Evolutionary conservation across 2,888 invertebrate genomes (phyloP).

Genomic region (Polia nebulosa): DNA sequence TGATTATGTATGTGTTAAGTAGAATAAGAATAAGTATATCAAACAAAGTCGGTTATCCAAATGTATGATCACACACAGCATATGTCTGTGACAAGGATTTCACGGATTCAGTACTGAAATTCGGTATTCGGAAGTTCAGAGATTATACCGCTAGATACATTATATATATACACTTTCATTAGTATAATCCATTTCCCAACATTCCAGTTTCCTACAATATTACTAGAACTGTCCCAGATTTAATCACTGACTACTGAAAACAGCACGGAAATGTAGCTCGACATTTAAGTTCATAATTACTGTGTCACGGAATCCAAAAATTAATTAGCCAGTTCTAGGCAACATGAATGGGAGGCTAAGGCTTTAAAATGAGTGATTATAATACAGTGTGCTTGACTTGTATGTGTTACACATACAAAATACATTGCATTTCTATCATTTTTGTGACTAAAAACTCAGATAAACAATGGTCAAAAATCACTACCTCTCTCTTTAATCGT

Average conservation of each 20-base stretch:
- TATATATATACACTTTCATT: not conserved
- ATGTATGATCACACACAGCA: constrained; percentile 3
- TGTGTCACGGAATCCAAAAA: constrained; percentile 23
- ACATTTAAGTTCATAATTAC: constrained; percentile 29
- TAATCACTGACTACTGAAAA: not conserved
- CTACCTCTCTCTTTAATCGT: no score
- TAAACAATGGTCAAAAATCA: no score
- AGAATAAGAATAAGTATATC: no score
- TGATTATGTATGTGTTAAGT: no score
- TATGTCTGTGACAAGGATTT: constrained; percentile 12
- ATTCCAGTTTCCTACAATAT: not conserved
- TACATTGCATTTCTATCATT: no score
- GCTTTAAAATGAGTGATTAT: not conserved
- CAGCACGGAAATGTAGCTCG: not conserved
- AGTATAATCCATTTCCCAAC: not conserved
- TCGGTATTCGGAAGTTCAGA: not conserved
- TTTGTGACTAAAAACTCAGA: no score
- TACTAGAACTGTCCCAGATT: not conserved
- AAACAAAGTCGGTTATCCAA: not conserved
- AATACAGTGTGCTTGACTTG: not conserved
- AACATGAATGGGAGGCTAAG: not conserved
- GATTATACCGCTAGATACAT: not conserved
- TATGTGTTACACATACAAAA: not conserved
- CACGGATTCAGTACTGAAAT: no score
- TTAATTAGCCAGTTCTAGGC: constrained; percentile 6